Evolutionary conservation across 2,888 invertebrate species (phyloP), one percentile per base, ranked within the genome.

Genomic region (Calameuta pallipes): DNA sequence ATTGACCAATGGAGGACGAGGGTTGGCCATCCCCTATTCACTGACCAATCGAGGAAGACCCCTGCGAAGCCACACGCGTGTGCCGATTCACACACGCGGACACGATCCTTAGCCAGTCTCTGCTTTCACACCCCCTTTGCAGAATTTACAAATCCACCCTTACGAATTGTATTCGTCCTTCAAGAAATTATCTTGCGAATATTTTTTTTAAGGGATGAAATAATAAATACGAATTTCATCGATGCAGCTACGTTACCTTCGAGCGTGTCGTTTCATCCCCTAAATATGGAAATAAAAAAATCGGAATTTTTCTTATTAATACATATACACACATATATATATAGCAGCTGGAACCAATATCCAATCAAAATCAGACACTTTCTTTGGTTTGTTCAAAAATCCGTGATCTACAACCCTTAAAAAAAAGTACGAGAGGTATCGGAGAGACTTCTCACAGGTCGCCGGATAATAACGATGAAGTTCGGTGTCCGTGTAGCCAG

Each of bases 401-500:
- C 2, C 71, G 31, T 31, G 31, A 71, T 15, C 71, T 71, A 2
- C 71, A 15, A 70, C 71, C 71, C 71, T 33, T 71, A 12, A 71
- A n/a, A 34, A 33, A 30, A 33, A 33, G 15, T 71, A 15, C 71
- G 30, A 15, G 71, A 71, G 11, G 4, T 4, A 71, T 31, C 3
- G 71, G 11, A n/a, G 36, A 34, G 31, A 71, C 12, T 34, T 34
- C 31, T 34, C 71, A 15, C 31, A 33, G 31, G 71, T 71, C 82
- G 80, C 88, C 88, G 88, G 90, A 90, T 91, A 91, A 91, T 91
- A 91, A 90, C 88, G 90, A 90, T 87, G 87, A 89, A 90, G 90
- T 89, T 90, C 88, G 89, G 88, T 90, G 90, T 90, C 90, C 90
- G 89, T 89, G 89, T 86, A 85, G 87, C 78, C 86, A 87, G 87